These are phyloP conservation scores for Paratrypauchen microcephalus DNA, from an alignment of 2,797 vertebrate species.

Conservation along the genomic window DNA sequence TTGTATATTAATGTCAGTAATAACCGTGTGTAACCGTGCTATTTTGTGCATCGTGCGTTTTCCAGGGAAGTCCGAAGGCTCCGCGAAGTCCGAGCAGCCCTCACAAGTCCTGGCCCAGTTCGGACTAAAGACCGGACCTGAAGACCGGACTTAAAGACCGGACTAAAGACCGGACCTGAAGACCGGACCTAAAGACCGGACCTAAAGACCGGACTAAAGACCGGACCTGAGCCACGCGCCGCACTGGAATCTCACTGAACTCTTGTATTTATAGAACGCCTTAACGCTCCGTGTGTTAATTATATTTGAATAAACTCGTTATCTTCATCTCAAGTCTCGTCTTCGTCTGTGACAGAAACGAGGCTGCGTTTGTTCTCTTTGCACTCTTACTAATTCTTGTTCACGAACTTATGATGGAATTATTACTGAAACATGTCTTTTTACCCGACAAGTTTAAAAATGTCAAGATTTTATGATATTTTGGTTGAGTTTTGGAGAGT, in stretches of 20 bases:
- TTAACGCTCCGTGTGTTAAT: constrained; percentile 61
- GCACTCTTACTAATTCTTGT: constrained; percentile 49
- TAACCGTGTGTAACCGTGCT: too few relatives aligned
- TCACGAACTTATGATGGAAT: constrained; percentile 15
- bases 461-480: neutral
- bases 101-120: constrained; percentile 58
- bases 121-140: constrained; percentile 64
- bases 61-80: constrained; percentile 68
- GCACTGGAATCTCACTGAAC: constrained; percentile 73
- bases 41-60: neutral
- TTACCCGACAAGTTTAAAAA: neutral
- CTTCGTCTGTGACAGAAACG: constrained; percentile 33
- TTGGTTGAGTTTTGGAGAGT: too few relatives aligned
- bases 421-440: neutral
- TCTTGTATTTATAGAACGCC: constrained; percentile 67
- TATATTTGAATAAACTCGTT: constrained; percentile 62
- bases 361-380: constrained; percentile 48
- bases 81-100: constrained; percentile 66
- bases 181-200: constrained; percentile 61
- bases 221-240: constrained; percentile 52
- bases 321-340: constrained; percentile 38
- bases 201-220: constrained; percentile 54
- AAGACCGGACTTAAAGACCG: too few relatives aligned
- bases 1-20: too few relatives aligned
- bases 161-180: constrained; percentile 53